These are phyloP conservation scores for Hymenopus coronatus DNA, from an alignment of 2,888 invertebrate genomes.

Conservation along the genomic window DNA sequence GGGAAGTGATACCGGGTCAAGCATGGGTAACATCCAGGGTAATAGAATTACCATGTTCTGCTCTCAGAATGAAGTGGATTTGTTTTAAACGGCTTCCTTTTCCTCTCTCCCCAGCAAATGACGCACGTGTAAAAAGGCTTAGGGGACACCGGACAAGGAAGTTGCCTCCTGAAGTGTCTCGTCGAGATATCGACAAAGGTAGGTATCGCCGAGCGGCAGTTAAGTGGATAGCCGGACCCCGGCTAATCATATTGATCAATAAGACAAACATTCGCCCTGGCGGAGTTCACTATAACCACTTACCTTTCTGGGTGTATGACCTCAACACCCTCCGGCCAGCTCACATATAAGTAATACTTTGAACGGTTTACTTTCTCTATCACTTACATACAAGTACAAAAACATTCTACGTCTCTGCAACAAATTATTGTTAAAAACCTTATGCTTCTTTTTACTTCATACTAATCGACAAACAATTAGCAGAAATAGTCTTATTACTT, in stretches of 20 bases:
- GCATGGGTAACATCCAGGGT: conserved; percentile 25
- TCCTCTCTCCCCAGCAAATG: background rate
- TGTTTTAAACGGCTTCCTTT: background rate
- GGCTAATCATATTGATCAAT: background rate
- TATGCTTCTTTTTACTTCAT: too few relatives aligned
- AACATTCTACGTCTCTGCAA: too few relatives aligned
- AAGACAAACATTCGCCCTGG: background rate
- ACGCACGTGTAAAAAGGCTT: background rate
- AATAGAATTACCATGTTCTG: conserved; percentile 26
- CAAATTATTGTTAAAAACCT: too few relatives aligned
- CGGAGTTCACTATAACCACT: background rate
- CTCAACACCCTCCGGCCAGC: too few relatives aligned
- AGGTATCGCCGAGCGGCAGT: too few relatives aligned
- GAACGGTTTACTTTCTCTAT: too few relatives aligned
- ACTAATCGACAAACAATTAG: too few relatives aligned
- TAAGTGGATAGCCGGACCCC: background rate
- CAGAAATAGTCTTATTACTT: too few relatives aligned
- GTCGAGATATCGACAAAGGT: background rate
- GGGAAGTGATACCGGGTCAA: conserved; percentile 41
- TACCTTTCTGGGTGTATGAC: background rate
- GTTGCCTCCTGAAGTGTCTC: background rate
- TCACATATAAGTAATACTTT: too few relatives aligned
- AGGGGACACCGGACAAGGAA: background rate
- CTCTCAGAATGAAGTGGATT: conserved; percentile 14
- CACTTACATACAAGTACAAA: too few relatives aligned